Conservation (phyloP, 2,888 invertebrate species). For the Protophormia terraenovae region DNA sequence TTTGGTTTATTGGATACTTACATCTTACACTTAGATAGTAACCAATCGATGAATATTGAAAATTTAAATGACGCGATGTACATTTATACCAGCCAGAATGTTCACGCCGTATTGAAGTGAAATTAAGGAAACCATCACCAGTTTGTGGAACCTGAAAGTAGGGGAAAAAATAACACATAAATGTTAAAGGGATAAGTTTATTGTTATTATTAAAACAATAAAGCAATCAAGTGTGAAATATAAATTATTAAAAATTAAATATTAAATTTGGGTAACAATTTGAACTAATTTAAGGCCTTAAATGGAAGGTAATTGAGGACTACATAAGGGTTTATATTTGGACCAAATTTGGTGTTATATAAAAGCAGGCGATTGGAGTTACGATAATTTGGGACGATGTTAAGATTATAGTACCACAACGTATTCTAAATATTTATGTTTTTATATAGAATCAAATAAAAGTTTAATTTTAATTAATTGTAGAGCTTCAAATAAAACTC, state of each 20-base stretch:
- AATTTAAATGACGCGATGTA: conserved; percentile 90
- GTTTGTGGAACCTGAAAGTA: conserved; percentile 84
- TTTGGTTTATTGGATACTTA: conserved; percentile 83
- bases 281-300: too few relatives aligned
- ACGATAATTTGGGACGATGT: too few relatives aligned
- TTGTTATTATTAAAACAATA: background rate
- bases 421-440: too few relatives aligned
- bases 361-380: too few relatives aligned
- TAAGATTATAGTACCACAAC: too few relatives aligned
- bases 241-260: background rate
- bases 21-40: conserved; percentile 94
- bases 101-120: conserved; percentile 88
- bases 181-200: background rate
- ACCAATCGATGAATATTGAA: conserved; percentile 93
- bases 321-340: too few relatives aligned
- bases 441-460: too few relatives aligned
- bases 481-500: too few relatives aligned
- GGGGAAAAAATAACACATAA: background rate
- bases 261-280: background rate
- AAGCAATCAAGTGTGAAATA: conserved; percentile 2
- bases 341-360: too few relatives aligned
- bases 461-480: too few relatives aligned
- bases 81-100: conserved; percentile 97
- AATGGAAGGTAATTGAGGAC: too few relatives aligned
- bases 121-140: conserved; percentile 91